Evolutionary conservation across 2,888 invertebrate genomes (phyloP), one percentile per base, ranked within the genome.

Genomic region (Catocala sponsa): DNA sequence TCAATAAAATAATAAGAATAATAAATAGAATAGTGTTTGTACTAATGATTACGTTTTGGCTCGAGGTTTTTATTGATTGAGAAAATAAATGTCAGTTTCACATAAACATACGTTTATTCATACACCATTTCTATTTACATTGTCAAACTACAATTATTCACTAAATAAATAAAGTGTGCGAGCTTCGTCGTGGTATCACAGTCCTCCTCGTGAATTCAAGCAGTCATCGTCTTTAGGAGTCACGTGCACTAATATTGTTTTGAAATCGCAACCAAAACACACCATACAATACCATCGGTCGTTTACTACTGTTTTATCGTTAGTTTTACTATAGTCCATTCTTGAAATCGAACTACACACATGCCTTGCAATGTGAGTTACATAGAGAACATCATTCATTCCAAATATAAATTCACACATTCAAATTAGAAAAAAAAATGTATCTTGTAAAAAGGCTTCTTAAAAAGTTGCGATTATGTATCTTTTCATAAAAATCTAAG

Each of bases 101-200:
- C 51, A 68, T 78, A 78, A 78, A 79, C 80, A 80, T 83, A 82
- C 80, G 83, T 86, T 88, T 82, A 81, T 87, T 89, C 83, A 84
- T 82, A 78, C 79, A 75, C 76, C 79, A 82, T 86, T 84, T 79
- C 80, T 92, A 91, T 91, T 86, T 91, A 91, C 90, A 92, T 83
- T 84, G 80, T 80, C 85, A 85, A 76, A 73, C 80, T 83, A 84
- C 77, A 76, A 80, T 76, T 80, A 77, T 65, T 68, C 82, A 85
- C 83, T 87, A 88, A 85, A 85, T 80, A 83, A 85, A 80, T 83
- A 82, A 79, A 81, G 77, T 85, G 88, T 91, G 88, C 85, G 84
- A 76, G 76, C 81, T 82, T 78, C 74, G 79, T 86, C 80, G 88
- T 91, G 88, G 88, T 93, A 92, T 93, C 93, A 93, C 93, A 93